Base-by-base conservation (phyloP, 2,113 vertebrate species). In the Pterocles burchelli region DNA sequence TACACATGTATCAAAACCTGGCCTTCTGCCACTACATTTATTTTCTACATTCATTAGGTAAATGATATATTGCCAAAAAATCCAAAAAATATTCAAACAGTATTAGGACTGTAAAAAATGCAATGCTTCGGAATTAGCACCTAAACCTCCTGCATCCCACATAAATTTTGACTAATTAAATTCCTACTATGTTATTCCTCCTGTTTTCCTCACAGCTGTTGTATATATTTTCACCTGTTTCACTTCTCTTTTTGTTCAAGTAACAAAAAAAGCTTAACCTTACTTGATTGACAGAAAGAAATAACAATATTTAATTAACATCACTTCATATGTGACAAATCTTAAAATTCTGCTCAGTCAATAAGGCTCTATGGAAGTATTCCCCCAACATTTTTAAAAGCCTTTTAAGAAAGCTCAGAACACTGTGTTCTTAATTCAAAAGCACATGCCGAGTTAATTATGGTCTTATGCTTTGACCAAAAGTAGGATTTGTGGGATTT, bases 371-470 rank as follows among this genome's bases (percentile, higher is more conserved):
- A 94, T 63, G 68, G 81, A 96, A 95, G 95, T 90, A 87, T 96
- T 95, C 67, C 89, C 66, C 63, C 85, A 78, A 86, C 78, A 91
- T 96, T 96, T 97, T 97, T 81, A 89, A 94, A 97, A 96, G 95
- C 72, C 84, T 96, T 95, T 97, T 86, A 95, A 97, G 94, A 91
- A 97, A 95, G 74, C 94, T 96, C 72, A 97, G 95, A 98, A 98
- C 95, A 95, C 90, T 96, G 89, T 98, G 95, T 97, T 98, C 97
- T 98, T 96, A 96, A 98, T 93, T 98, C 97, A 98, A 97, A 97
- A 96, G 82, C 81, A 97, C 95, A 98, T 94, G 91, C 95, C 87
- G 96, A 98, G 97, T 98, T 97, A 98, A 98, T 98, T 98, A 98
- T 95, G 97, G 96, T 96, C 95, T 97, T 97, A 97, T 90, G 96